Evolutionary conservation across 2,797 vertebrate genomes (phyloP).

Genomic region (Artibeus lituratus): DNA sequence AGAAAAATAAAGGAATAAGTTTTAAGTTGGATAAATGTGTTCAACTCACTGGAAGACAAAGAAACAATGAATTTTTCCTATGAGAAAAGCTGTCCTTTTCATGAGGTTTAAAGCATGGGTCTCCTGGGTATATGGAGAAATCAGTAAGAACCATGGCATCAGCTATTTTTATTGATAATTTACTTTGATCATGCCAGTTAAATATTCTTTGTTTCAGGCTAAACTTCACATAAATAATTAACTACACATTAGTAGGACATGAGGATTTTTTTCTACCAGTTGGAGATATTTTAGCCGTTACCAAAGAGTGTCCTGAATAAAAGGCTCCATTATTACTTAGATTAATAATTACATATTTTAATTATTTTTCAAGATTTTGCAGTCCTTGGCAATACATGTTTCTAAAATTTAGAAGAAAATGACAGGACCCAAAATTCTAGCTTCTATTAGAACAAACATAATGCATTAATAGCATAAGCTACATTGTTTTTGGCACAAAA

Average conservation of each 20-base stretch:
- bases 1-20: background rate
- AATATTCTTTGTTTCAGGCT: background rate
- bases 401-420: background rate
- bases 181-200: slow-evolving; percentile 24
- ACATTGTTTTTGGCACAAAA: background rate
- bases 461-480: background rate
- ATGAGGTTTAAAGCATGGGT: background rate
- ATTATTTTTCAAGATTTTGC: slow-evolving; percentile 12
- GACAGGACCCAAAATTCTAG: background rate
- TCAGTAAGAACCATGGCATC: background rate
- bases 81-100: background rate
- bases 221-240: background rate
- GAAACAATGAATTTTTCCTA: background rate
- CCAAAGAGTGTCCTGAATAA: background rate
- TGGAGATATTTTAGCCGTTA: slow-evolving; percentile 12
- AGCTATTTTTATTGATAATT: slow-evolving; percentile 38
- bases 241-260: background rate
- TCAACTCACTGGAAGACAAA: slow-evolving; percentile 13
- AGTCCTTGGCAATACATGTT: background rate
- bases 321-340: background rate
- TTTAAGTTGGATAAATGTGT: background rate
- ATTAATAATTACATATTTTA: background rate
- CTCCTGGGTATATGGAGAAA: background rate
- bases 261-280: background rate
- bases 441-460: background rate